Conservation (phyloP, 2,113 vertebrate species). For the Hypanus sabinus region DNA sequence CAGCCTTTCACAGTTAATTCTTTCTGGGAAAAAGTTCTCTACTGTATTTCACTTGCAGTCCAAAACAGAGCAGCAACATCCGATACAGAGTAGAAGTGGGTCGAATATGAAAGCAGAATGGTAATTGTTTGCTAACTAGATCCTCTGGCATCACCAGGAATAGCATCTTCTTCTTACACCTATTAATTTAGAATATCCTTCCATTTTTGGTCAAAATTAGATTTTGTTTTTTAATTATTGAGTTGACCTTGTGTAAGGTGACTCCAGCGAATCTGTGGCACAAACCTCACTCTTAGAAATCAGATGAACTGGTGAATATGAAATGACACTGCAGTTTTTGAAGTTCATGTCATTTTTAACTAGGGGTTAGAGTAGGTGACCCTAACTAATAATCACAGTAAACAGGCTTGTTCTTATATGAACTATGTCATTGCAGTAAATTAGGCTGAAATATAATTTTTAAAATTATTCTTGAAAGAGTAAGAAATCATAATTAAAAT, state of each 20-base stretch:
- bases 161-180: no score
- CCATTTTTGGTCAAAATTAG: not conserved
- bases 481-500: no score
- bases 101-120: no score
- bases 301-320: not conserved
- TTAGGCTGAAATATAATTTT: not conserved
- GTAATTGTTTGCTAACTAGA: no score
- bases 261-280: not conserved
- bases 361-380: not conserved
- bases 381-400: not conserved
- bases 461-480: not conserved
- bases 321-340: not conserved
- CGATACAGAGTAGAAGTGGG: no score
- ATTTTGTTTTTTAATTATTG: not conserved
- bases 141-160: no score
- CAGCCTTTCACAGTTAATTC: no score
- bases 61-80: no score
- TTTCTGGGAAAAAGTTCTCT: no score
- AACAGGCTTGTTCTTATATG: not conserved
- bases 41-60: no score
- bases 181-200: not conserved
- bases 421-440: not conserved
- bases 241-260: not conserved
- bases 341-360: not conserved
- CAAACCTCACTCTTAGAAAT: not conserved